Conservation (phyloP, 2,888 invertebrate genomes). For the Drosophila peninsularis region DNA sequence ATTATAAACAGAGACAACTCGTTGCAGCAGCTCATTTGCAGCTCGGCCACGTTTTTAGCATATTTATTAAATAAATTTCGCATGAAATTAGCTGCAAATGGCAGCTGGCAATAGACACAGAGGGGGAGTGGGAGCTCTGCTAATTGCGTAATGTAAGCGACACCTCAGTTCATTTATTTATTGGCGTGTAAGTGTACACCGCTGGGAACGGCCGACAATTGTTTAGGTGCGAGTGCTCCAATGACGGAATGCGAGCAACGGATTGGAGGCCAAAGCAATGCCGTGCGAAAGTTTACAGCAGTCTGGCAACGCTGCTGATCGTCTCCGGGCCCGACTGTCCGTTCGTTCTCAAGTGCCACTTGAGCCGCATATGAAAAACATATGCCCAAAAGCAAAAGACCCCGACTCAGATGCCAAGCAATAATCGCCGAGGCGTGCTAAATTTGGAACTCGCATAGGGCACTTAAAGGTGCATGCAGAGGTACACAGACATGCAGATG, state of each 20-base stretch:
- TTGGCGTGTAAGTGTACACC: conserved; percentile 59
- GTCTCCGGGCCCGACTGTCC: conserved; percentile 2
- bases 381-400: conserved; percentile 48
- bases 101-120: conserved; percentile 29
- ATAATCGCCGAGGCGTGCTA: conserved; percentile 69
- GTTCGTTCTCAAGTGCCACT: conserved; percentile 66
- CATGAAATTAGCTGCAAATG: conserved; percentile 64
- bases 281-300: conserved; percentile 54
- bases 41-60: conserved; percentile 64
- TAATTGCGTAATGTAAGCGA: conserved; percentile 37
- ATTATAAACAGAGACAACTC: conserved; percentile 72
- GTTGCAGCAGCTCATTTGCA: conserved; percentile 58
- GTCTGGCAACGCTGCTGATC: conserved; percentile 20
- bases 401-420: conserved; percentile 50
- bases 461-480: conserved; percentile 39
- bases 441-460: conserved; percentile 62
- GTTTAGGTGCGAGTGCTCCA: conserved; percentile 38
- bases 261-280: not conserved
- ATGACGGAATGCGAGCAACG: conserved; percentile 4
- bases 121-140: not conserved
- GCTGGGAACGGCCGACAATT: conserved; percentile 60
- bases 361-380: conserved; percentile 72
- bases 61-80: conserved; percentile 69
- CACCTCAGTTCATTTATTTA: conserved; percentile 40
- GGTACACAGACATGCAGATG: not conserved